These are phyloP conservation scores for Calephelis nemesis DNA, from an alignment of 1,140 invertebrate genomes.

Conservation along the genomic window DNA sequence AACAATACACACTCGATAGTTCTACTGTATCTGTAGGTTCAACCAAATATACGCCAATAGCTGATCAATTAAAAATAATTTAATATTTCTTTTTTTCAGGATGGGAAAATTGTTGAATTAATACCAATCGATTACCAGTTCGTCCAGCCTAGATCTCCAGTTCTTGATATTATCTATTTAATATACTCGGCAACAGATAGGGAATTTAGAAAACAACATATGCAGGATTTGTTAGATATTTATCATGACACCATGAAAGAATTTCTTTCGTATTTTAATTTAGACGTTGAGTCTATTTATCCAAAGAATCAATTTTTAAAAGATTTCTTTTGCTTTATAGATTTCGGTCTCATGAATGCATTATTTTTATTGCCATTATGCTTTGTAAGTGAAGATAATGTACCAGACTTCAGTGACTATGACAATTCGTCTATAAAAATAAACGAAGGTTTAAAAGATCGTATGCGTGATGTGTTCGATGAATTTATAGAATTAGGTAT, in stretches of 20 bases:
- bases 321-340: not conserved
- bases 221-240: not conserved
- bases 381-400: not conserved
- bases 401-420: not conserved
- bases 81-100: not conserved
- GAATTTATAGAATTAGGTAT: not conserved
- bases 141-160: not conserved
- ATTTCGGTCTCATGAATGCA: not conserved
- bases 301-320: not conserved
- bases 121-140: conserved; percentile 2
- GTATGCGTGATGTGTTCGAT: not conserved
- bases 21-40: too few relatives aligned
- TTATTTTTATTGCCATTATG: not conserved
- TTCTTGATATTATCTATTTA: conserved; percentile 1
- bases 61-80: too few relatives aligned
- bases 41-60: too few relatives aligned
- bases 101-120: not conserved
- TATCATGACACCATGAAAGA: not conserved
- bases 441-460: not conserved
- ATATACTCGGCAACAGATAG: not conserved
- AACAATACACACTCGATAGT: too few relatives aligned
- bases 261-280: not conserved
- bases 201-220: not conserved
- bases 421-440: not conserved
- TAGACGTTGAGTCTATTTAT: not conserved